Evolutionary conservation across 2,113 vertebrate genomes (phyloP).

Genomic region (Manacus vitellinus): DNA sequence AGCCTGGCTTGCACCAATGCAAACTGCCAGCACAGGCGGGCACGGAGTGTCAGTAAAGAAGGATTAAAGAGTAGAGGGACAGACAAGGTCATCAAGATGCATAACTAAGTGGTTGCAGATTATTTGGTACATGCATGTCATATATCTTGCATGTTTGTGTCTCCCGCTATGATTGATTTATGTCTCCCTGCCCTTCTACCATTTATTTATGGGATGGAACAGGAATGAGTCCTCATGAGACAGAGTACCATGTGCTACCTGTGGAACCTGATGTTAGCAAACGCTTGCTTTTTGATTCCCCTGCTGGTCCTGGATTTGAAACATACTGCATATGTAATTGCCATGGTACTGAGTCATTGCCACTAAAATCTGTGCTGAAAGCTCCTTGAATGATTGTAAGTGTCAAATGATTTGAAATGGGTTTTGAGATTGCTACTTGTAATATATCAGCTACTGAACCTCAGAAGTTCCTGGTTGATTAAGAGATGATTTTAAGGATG

Average conservation of each 20-base stretch:
- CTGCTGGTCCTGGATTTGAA: neutral
- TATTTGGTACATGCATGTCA: neutral
- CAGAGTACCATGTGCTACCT: neutral
- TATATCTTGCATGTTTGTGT: neutral
- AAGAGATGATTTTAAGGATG: neutral
- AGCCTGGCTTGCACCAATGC: neutral
- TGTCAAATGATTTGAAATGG: neutral
- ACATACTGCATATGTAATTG: neutral
- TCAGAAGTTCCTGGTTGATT: neutral
- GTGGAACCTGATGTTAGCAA: neutral
- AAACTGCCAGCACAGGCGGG: neutral
- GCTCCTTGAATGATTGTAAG: neutral
- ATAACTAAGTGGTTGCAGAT: neutral
- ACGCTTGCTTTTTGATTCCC: neutral
- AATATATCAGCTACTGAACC: neutral
- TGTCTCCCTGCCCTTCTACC: neutral
- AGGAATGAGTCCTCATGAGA: neutral
- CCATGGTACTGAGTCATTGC: neutral
- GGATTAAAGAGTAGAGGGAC: neutral
- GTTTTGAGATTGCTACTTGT: neutral
- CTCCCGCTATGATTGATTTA: neutral
- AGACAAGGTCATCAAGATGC: neutral
- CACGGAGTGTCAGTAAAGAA: neutral
- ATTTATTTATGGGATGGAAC: neutral
- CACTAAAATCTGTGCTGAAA: neutral